Evolutionary conservation across 2,888 invertebrate genomes (phyloP).

Genomic region (Coleophora flavipennella): DNA sequence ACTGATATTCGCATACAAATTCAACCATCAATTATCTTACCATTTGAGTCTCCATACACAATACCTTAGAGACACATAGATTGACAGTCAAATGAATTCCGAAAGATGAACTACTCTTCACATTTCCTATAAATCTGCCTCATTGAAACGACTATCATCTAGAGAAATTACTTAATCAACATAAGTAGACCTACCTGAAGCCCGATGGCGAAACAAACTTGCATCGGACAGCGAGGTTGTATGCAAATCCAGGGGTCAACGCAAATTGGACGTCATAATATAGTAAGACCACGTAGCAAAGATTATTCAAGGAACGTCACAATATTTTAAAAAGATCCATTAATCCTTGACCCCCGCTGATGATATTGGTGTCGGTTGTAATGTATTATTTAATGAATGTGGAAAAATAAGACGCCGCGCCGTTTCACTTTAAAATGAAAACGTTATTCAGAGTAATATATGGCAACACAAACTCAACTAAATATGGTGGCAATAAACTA

Average conservation of each 20-base stretch:
- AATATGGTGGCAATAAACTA: not conserved
- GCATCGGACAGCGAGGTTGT: not conserved
- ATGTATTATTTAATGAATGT: conserved; percentile 49
- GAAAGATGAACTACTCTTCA: conserved; percentile 41
- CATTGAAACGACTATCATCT: conserved; percentile 62
- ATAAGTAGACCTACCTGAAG: conserved; percentile 25
- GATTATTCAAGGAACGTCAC: conserved; percentile 57
- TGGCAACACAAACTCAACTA: conserved; percentile 5
- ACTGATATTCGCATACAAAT: conserved; percentile 31
- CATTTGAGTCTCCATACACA: conserved; percentile 15
- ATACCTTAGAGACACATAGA: conserved; percentile 26
- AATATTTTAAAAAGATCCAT: conserved; percentile 61
- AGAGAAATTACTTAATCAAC: conserved; percentile 45
- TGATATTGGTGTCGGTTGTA: conserved; percentile 50
- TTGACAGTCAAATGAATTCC: conserved; percentile 48
- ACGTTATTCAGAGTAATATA: not conserved
- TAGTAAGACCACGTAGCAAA: conserved; percentile 36
- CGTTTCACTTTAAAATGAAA: conserved; percentile 13
- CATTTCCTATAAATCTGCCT: conserved; percentile 45
- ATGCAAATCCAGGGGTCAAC: conserved; percentile 11
- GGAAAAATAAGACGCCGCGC: conserved; percentile 19
- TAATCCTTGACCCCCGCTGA: conserved; percentile 48
- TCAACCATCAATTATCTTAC: conserved; percentile 28
- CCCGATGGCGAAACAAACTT: conserved; percentile 4
- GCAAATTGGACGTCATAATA: conserved; percentile 21